These are phyloP conservation scores for Athene cunicularia DNA, from an alignment of 2,113 vertebrate species.

Conservation along the genomic window DNA sequence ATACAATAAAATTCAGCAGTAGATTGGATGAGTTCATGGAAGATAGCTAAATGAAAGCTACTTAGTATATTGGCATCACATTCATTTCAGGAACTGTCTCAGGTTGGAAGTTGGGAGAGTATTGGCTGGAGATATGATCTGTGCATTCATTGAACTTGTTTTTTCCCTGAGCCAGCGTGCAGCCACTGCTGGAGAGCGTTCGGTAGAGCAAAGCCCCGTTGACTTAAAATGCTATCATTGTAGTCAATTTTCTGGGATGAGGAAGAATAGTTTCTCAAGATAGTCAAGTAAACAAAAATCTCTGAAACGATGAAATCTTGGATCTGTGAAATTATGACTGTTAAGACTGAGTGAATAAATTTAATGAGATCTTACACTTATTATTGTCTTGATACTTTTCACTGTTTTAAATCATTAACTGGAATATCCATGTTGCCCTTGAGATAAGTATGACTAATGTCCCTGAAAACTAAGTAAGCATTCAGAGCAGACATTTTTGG, in stretches of 20 bases:
- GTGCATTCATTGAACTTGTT: fast-evolving
- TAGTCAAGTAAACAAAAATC: not conserved
- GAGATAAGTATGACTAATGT: not conserved
- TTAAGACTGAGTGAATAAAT: not conserved
- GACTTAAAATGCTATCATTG: not conserved
- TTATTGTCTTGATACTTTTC: not conserved
- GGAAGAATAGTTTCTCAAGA: not conserved
- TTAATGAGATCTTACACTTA: not conserved
- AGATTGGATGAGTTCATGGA: not conserved
- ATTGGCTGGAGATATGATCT: not conserved
- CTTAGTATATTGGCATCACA: not conserved
- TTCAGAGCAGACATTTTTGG: not conserved
- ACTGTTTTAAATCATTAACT: not conserved
- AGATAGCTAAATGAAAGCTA: not conserved
- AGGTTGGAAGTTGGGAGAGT: not conserved
- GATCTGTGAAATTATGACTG: not conserved
- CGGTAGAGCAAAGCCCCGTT: not conserved
- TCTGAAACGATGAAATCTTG: not conserved
- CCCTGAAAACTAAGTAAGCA: not conserved
- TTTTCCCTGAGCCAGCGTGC: not conserved
- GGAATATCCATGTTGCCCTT: not conserved
- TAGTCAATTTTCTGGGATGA: not conserved
- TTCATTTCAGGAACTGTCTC: not conserved
- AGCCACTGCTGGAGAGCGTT: not conserved
- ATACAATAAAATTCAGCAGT: not conserved